Base-by-base conservation (phyloP, 64 coral and sea anemone species). In the Dendrophyllia cribrosa region DNA sequence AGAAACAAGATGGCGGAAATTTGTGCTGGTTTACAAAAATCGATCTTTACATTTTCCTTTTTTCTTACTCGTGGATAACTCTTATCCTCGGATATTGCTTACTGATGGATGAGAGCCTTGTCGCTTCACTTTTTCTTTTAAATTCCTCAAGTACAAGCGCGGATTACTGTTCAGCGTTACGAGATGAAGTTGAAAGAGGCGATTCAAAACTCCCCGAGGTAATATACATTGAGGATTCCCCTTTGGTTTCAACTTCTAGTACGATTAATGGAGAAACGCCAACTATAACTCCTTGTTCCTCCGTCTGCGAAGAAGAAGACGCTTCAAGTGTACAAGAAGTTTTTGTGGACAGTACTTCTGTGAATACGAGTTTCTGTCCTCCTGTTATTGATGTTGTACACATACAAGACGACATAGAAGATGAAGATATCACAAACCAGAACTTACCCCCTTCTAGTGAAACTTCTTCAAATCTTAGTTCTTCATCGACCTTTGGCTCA, bases 251-350 rank as follows among this genome's bases (percentile, higher is more conserved):
- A 3, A 14, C 43, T 48, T 23, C 21, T 72, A 34, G 59, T 68
- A 22, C 76, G 66, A 6, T 46, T 45, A 70, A 90, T 95, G 61
- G 56, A 49, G 63, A 91, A 10, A 83, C 59, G 1, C 45, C 76
- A 4, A 56, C 11, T 56, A 11, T 56, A 11, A 90, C 93, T 13
- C 93, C 93, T 44, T 72, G 76, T 83, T 47, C 76, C 4, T 59
- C 65, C 7, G 59, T 83, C 59, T 34, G 66, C 14, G 88, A 86
- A 14, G 59, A 81, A 46, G 76, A 94, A 13, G 82, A 65, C 50
- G 25, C 50, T 24, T 24, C 59, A 13, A 66, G 52, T 23, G n/a
- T 44, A 20, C 15, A 66, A 51, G 83, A 79, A 58, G 62, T 73
- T 25, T 56, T 71, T 77, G 3, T 58, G n/a, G 62, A 49, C 58